Evolutionary conservation across 1,140 invertebrate species (phyloP), one percentile per base, ranked within the genome.

Genomic region (Parapsyche elsis): DNA sequence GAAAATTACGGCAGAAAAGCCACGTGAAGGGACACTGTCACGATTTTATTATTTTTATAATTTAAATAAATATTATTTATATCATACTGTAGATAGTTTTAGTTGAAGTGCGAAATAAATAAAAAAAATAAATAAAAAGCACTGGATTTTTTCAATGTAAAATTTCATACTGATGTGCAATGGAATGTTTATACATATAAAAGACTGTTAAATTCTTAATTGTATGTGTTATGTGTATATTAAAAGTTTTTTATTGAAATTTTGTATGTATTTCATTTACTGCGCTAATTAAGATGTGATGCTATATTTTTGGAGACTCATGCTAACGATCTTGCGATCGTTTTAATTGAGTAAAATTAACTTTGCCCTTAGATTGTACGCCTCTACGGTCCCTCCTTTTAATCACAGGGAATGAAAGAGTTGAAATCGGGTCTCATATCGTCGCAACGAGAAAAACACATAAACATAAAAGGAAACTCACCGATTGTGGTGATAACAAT

Each of bases 401-500:
- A 67, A 67, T 67, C 26, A 67, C 16, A 9, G 4, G 5, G 57
- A 21, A 19, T 9, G 21, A n/a, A 61, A 67, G 64, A 30, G 64
- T 67, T 67, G 23, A 67, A 26, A 26, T 14, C 59, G 59, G 21
- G 59, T 24, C 23, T 61, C 57, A 19, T 61, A 61, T 61, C 64
- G 64, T 26, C 23, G 59, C 9, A 9, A 16, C 16, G 45, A 46
- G 16, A 67, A 16, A 19, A 12, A 45, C 12, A 45, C 14, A 76
- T 16, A 77, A 12, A 77, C 30, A 77, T 77, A 78, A 78, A 26
- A 78, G 23, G 57, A 64, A 46, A 88, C 92, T 92, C 86, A 97
- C 97, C 97, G 75, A 98, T 98, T 21, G 97, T 98, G 0, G 97
- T 98, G 85, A 98, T 98, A 67, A 99, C 97, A 84, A 99, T 98